These are phyloP conservation scores for Harpegnathos saltator DNA, from an alignment of 1,140 invertebrate genomes.

Conservation along the genomic window DNA sequence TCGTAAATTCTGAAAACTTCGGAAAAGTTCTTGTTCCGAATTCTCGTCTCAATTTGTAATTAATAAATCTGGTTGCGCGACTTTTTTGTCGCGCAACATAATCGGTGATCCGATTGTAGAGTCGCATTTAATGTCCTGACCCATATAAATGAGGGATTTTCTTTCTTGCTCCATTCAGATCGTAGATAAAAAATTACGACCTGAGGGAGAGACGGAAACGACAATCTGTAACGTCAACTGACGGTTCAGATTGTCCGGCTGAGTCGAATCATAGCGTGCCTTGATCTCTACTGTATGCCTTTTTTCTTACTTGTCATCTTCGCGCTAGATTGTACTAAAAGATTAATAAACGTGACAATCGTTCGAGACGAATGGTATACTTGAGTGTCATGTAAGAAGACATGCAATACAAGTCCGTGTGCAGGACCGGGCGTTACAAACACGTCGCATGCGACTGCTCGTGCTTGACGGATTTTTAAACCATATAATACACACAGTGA, in stretches of 20 bases:
- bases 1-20: neutral
- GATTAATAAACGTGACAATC: neutral
- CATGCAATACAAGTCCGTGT: conserved; percentile 27
- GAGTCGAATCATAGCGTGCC: too few species aligned
- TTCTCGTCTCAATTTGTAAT: neutral
- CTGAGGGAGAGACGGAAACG: too few species aligned
- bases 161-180: too few species aligned
- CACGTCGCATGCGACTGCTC: conserved; percentile 22
- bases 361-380: neutral
- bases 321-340: too few species aligned
- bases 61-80: conserved; percentile 21
- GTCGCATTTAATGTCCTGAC: too few species aligned
- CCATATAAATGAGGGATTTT: too few species aligned
- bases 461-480: neutral
- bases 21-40: neutral
- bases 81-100: neutral
- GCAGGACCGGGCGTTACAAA: conserved; percentile 10
- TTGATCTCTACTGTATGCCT: too few species aligned
- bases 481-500: neutral
- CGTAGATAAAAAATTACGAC: too few species aligned
- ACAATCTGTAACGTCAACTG: too few species aligned
- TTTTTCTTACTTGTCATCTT: too few species aligned
- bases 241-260: too few species aligned
- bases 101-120: neutral
- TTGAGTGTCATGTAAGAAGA: neutral